Evolutionary conservation across 2,888 invertebrate species (phyloP), one percentile per base, ranked within the genome.

Genomic region (Tholera decimalis): DNA sequence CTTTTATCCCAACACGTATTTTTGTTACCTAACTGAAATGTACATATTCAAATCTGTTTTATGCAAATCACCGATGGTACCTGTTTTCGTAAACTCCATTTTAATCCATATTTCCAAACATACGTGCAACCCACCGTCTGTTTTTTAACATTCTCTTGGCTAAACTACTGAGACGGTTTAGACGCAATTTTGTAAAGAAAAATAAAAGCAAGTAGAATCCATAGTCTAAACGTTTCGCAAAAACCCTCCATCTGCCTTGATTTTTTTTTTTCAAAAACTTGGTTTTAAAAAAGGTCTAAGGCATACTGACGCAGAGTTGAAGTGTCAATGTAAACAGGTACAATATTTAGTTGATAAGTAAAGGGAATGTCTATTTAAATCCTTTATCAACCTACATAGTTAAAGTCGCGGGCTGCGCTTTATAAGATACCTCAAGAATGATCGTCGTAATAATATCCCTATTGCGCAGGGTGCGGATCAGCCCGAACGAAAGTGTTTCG

Each of bases 21-120:
- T 7, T 39, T 20, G 9, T 41, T 20, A 18, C 7, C 20, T 20
- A 41, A 18, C 39, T 20, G 20, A 39, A 18, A n/a, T 20, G n/a
- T 39, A 24, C 22, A 22, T 37, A 9, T 33, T 47, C 11, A 20
- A 9, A 18, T 35, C 26, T 22, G 24, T 44, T 57, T n/a, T 56
- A 56, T 46, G 30, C 15, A 24, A 37, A 65, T 30, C 20, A 7
- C 13, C 5, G 18, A 30, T 24, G 5, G 24, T 20, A 46, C 37
- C 64, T 33, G 35, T 64, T 66, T 57, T 39, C 1, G 20, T 24
- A 20, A 56, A 15, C 3, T 33, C 4, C 9, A 39, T 41, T 41
- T 13, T 7, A 8, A 33, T 5, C 11, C 2, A 30, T 24, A 6
- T 11, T 5, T 7, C 3, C 22, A 6, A 15, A 46, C 1, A 11